These are phyloP conservation scores for Heliothis peltigera DNA, from an alignment of 2,888 invertebrate species.

Conservation along the genomic window DNA sequence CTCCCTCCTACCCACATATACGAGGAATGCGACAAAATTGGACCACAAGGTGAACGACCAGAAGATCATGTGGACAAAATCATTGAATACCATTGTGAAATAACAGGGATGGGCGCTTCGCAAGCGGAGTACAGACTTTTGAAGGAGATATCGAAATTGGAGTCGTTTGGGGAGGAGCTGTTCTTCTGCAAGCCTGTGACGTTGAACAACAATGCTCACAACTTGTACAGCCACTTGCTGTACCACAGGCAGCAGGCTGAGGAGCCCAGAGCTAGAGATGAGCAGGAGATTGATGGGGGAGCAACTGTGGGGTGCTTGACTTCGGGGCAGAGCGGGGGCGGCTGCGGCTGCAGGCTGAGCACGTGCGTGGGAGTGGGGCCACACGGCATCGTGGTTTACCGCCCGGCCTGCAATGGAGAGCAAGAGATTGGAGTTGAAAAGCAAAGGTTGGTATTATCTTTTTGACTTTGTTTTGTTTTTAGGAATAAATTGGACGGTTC, in stretches of 20 bases:
- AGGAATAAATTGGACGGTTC: background rate
- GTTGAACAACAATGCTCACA: constrained; percentile 92
- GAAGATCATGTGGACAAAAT: constrained; percentile 91
- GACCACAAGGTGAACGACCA: constrained; percentile 90
- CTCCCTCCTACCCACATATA: constrained; percentile 91
- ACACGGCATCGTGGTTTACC: constrained; percentile 94
- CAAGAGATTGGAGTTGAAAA: constrained; percentile 91
- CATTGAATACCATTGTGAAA: constrained; percentile 91
- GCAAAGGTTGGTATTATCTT: constrained; percentile 85
- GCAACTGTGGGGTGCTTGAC: constrained; percentile 86
- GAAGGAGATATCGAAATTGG: constrained; percentile 94
- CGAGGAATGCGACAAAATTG: constrained; percentile 91
- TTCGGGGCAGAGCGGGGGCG: constrained; percentile 81
- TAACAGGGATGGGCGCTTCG: constrained; percentile 92
- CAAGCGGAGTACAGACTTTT: constrained; percentile 96
- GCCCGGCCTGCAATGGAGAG: constrained; percentile 87
- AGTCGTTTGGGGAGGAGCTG: constrained; percentile 95
- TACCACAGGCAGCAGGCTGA: constrained; percentile 90
- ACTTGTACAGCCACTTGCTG: constrained; percentile 93
- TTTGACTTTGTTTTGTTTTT: background rate
- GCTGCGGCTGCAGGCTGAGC: constrained; percentile 86
- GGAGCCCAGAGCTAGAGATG: constrained; percentile 85
- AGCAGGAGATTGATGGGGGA: constrained; percentile 84
- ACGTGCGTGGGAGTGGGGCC: constrained; percentile 94
- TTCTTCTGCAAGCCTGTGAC: constrained; percentile 93